These are phyloP conservation scores for Puma concolor DNA, from an alignment of 2,113 vertebrate genomes.

Conservation along the genomic window DNA sequence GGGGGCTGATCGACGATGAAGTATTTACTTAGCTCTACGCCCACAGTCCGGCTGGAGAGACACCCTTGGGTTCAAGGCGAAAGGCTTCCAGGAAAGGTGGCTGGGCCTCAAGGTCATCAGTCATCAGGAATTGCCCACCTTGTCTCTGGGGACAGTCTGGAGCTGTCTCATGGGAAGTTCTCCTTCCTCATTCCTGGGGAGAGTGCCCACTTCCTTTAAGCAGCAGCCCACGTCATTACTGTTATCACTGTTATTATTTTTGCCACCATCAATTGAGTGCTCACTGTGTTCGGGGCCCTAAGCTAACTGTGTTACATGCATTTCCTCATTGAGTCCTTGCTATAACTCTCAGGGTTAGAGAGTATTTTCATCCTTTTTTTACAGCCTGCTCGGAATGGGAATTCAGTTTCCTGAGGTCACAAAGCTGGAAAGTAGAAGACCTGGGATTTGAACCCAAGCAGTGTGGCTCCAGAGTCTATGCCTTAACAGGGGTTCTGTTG, in stretches of 20 bases:
- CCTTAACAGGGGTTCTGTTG: background rate
- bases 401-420: background rate
- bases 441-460: background rate
- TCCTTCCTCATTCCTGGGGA: background rate
- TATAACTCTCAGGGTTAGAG: rapidly evolving
- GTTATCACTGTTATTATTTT: rapidly evolving
- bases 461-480: no score
- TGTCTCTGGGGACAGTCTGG: background rate
- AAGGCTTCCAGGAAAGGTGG: background rate
- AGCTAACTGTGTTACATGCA: rapidly evolving
- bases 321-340: background rate
- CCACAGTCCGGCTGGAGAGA: background rate
- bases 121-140: background rate
- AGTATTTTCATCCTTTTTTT: background rate
- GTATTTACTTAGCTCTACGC: background rate
- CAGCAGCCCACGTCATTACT: rapidly evolving
- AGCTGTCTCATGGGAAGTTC: background rate
- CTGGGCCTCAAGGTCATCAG: background rate
- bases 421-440: background rate
- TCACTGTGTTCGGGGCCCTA: rapidly evolving
- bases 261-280: rapidly evolving
- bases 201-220: background rate
- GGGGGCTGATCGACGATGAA: background rate
- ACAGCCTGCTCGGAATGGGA: background rate
- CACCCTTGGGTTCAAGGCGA: background rate